These are phyloP conservation scores for Leptarthrus brevirostris DNA, from an alignment of 2,888 invertebrate species.

Conservation along the genomic window DNA sequence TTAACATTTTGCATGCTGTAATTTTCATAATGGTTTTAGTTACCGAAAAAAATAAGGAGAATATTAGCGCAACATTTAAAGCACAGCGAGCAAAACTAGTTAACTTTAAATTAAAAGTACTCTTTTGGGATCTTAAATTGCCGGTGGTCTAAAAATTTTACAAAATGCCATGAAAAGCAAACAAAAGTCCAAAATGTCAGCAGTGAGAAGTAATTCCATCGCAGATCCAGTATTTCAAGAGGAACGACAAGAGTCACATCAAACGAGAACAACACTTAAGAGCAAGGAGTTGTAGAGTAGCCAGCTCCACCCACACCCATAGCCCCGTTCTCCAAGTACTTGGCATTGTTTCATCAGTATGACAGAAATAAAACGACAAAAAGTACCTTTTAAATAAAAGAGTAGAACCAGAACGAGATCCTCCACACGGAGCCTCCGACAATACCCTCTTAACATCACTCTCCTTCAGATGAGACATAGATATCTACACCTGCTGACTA, in stretches of 20 bases:
- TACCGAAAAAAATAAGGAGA: too few species aligned
- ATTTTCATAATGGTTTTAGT: too few species aligned
- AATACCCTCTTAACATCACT: conserved; percentile 47
- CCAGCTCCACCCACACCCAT: conserved; percentile 45
- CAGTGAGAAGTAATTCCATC: not conserved
- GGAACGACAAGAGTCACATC: conserved; percentile 42
- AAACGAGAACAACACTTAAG: conserved; percentile 42
- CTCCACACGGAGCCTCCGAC: conserved; percentile 38
- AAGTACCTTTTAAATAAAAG: conserved; percentile 45
- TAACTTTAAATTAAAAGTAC: too few species aligned
- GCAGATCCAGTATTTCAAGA: not conserved
- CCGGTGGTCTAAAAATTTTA: conserved; percentile 21
- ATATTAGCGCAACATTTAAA: too few species aligned
- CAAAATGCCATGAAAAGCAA: conserved; percentile 25
- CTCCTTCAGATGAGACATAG: conserved; percentile 35
- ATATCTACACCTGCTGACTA: conserved; percentile 37
- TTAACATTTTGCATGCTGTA: too few species aligned
- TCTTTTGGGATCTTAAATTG: too few species aligned
- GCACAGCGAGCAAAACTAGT: too few species aligned
- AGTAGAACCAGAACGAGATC: conserved; percentile 31
- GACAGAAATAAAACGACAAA: conserved; percentile 45
- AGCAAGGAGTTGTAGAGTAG: conserved; percentile 36
- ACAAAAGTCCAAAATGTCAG: conserved; percentile 41
- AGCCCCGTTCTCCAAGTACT: not conserved
- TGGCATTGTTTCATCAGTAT: conserved; percentile 37